Base-by-base conservation (phyloP, 2,797 vertebrate genomes). In the Sebastes variabilis region DNA sequence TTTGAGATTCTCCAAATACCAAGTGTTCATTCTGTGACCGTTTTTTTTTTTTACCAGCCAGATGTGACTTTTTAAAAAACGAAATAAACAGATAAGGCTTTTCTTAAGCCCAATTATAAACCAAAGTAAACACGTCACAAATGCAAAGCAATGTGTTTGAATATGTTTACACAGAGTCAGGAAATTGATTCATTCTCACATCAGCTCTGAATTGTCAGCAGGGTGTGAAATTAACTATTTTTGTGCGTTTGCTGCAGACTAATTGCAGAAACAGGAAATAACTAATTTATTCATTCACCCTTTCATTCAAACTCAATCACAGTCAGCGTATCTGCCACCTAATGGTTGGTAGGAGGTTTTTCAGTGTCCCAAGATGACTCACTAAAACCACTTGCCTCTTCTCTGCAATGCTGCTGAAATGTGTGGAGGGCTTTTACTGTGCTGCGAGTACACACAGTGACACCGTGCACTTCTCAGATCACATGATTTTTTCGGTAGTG, bases 1-100 rank as follows among this genome's bases (percentile, higher is more conserved):
- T 89, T 89, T 72, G 13, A 83, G 65, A 80, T 81, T 71, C n/a
- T 85, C 66, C 68, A 82, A 80, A 91, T 86, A 84, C 77, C 66
- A 81, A 69, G 75, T 80, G 52, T 55, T 84, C 85, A 75, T 84
- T 74, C 22, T 77, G 46, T 30, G 20, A 73, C 64, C 52, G 5
- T 77, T 82, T 75, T 22, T 80, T 80, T 29, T 60, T 78, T 83
- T 72, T 46, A 78, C 27, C 58, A 64, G 1, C 73, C 88, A 85
- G 72, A 92, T 90, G 81, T 75, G 14, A 75, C 80, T 79, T 56
- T 81, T 14, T 14, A 42, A 42, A 38, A 14, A 38, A 42, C 58
- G 61, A 79, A 83, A 49, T 61, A 42, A 77, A 80, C 3, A 1
- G 10, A 58, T 22, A 22, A 30, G 72, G 54, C 27, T 84, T 14